Evolutionary conservation across 2,797 vertebrate genomes (phyloP).

Genomic region (Clarias pachynema): DNA sequence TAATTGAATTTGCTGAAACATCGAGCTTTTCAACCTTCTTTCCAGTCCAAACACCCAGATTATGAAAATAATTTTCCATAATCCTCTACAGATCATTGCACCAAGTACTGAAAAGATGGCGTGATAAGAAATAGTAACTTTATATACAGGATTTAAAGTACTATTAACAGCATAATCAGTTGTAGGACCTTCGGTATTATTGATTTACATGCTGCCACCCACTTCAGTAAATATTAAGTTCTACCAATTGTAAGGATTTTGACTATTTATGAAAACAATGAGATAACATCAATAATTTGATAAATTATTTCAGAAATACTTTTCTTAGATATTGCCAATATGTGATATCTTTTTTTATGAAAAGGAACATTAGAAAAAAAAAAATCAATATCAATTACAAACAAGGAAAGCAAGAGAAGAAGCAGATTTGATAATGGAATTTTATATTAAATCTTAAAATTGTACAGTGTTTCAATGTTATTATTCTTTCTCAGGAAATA

Average conservation of each 20-base stretch:
- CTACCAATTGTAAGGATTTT: conserved; percentile 6
- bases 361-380: neutral
- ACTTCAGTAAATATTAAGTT: neutral
- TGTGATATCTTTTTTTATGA: neutral
- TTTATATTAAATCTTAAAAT: neutral
- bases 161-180: conserved; percentile 14
- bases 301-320: neutral
- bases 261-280: neutral
- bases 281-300: neutral
- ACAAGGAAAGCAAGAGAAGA: no score
- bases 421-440: neutral
- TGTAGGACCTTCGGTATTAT: neutral
- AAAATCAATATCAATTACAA: neutral
- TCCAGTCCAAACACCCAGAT: conserved; percentile 29
- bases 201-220: conserved; percentile 36
- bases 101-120: conserved; percentile 24
- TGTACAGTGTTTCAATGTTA: neutral
- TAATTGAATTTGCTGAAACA: conserved; percentile 63
- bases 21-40: conserved; percentile 49
- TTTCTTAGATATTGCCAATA: neutral
- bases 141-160: conserved; percentile 31
- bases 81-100: conserved; percentile 12
- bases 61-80: conserved; percentile 23
- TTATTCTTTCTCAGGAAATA: neutral
- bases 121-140: conserved; percentile 10